Conservation (phyloP, 1,140 invertebrate genomes). For the Drosophila oshimai region DNA sequence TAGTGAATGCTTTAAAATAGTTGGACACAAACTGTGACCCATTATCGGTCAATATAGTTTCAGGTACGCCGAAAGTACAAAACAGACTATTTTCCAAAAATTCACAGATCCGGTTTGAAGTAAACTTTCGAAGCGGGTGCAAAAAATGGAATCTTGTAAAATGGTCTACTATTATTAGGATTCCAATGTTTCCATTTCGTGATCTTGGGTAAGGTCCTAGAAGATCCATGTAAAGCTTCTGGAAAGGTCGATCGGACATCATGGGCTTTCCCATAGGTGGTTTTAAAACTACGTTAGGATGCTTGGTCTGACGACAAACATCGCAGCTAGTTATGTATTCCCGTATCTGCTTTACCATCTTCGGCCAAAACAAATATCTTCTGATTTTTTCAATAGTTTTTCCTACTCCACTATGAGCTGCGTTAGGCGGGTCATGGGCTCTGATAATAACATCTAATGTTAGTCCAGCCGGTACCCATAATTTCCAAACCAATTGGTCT, state of each 20-base stretch:
- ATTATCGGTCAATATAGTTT: not conserved
- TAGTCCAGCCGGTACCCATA: not conserved
- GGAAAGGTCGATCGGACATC: not conserved
- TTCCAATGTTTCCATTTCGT: not conserved
- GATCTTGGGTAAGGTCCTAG: not conserved
- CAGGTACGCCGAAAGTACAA: constrained; percentile 2
- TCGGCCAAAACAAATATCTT: constrained; percentile 4
- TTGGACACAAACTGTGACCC: not conserved
- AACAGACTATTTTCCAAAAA: not conserved
- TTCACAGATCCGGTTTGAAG: not conserved
- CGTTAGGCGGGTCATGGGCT: not conserved
- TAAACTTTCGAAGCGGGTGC: not conserved
- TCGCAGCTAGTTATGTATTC: not conserved
- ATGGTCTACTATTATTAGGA: constrained; percentile 1
- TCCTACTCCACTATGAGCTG: constrained; percentile 2
- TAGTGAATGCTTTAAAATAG: not conserved
- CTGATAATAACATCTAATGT: not conserved
- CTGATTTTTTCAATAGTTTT: constrained; percentile 1
- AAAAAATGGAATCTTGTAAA: constrained; percentile 1
- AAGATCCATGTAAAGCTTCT: constrained; percentile 1
- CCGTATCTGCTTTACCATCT: constrained; percentile 4
- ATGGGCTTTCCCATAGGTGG: constrained; percentile 3
- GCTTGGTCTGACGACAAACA: constrained; percentile 13
- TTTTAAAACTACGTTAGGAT: not conserved
- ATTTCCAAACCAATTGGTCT: not conserved